phyloP scores from a whole-genome alignment of 2,113 vertebrate species.

The Erythrocercus mccallii region DNA sequence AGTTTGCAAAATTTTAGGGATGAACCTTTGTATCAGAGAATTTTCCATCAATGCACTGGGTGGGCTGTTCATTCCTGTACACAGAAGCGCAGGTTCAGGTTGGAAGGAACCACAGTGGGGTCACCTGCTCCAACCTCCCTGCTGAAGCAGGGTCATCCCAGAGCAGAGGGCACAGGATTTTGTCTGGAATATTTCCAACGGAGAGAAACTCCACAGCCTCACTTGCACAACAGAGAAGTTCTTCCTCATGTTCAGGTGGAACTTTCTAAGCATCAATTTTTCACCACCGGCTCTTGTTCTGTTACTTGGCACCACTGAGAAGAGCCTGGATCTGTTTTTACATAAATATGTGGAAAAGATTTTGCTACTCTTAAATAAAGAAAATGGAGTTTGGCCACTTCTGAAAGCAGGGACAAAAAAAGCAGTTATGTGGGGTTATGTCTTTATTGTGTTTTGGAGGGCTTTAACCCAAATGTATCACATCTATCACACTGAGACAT shows the following conservation, averaged over 20 bases:
- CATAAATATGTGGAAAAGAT: neutral
- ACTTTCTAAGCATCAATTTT: neutral
- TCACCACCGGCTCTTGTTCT: neutral
- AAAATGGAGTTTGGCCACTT: neutral
- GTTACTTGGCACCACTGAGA: neutral
- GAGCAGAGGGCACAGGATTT: too few relatives aligned
- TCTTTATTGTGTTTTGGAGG: neutral
- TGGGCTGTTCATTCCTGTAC: neutral
- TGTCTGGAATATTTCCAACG: neutral
- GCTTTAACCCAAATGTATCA: neutral
- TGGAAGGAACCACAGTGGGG: neutral
- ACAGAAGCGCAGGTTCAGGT: too few relatives aligned
- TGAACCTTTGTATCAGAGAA: neutral
- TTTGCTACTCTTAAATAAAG: fast-evolving
- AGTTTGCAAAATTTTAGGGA: neutral
- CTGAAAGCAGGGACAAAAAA: neutral
- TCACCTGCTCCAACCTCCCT: neutral
- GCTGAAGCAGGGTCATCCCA: neutral
- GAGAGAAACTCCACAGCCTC: neutral
- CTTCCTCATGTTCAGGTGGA: neutral
- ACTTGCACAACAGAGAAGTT: neutral
- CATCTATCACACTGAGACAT: fast-evolving
- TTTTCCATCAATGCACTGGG: neutral
- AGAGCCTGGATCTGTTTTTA: neutral
- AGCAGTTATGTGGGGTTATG: neutral